Evolutionary conservation across 2,888 invertebrate species (phyloP), one percentile per base, ranked within the genome.

Genomic region (Crocallis elinguaria): DNA sequence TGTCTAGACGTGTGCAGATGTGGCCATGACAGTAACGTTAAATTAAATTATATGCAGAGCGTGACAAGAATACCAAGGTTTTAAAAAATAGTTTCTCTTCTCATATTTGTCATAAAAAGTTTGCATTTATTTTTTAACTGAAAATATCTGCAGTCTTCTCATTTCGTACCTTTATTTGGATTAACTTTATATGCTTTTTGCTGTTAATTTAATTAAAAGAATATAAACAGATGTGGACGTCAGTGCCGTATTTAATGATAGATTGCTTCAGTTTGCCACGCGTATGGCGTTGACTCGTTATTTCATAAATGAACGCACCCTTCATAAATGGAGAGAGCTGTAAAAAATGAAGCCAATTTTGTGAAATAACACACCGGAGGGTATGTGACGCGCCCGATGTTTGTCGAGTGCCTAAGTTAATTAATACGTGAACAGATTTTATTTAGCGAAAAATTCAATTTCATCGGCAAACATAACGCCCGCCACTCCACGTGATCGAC

Each of bases 401-500:
- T 76, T 76, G 71, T 68, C 65, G 68, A 79, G 71, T 69, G 60
- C 69, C 77, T 80, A 72, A 75, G 74, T 75, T 80, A 81, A 82
- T 83, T 81, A 79, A 79, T 75, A 76, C 72, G 71, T 64, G 70
- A 62, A 65, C 69, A 73, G 73, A 75, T 80, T 82, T 81, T 75
- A 79, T 79, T 77, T 72, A 63, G 67, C 71, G 70, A 73, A 76
- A 79, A 81, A 79, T 71, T 78, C 82, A 79, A 83, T 83, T 82
- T 79, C 75, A 67, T 69, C 62, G 57, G 71, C 70, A 83, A 82
- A 82, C 78, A 81, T 54, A 67, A 67, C 57, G 67, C 62, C 57
- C 51, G 57, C 63, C 66, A 62, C 62, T 71, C 58, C 46, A 65
- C 62, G 41, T 54, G 62, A 74, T 67, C 62, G 65, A 49, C 55